Evolutionary conservation across 2,113 vertebrate species (phyloP).

Genomic region (Amphiprion ocellaris): DNA sequence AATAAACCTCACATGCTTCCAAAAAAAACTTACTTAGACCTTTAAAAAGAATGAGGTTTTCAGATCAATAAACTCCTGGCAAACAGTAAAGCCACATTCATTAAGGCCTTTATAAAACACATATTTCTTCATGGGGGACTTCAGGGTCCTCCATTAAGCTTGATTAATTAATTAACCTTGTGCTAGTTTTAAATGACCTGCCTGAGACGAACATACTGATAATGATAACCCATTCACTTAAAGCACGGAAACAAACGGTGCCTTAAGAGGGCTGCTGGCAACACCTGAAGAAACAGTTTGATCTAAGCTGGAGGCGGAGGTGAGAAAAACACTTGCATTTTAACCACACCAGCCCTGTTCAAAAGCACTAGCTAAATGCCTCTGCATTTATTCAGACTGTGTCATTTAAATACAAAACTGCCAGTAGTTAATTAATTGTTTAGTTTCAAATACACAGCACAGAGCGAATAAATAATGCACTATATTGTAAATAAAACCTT

Average conservation of each 20-base stretch:
- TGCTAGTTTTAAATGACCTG: constrained; percentile 68
- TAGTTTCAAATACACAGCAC: too few relatives aligned
- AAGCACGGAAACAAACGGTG: constrained; percentile 44
- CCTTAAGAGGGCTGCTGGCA: constrained; percentile 66
- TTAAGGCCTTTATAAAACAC: constrained; percentile 72
- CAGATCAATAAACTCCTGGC: constrained; percentile 75
- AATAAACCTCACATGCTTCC: not conserved
- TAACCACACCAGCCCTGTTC: constrained; percentile 8
- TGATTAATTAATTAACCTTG: constrained; percentile 78
- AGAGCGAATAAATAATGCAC: too few relatives aligned
- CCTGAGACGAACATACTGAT: constrained; percentile 61
- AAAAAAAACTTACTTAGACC: constrained; percentile 36
- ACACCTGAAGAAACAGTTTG: constrained; percentile 43
- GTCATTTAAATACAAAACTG: not conserved
- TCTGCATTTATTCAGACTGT: not conserved
- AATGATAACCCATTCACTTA: constrained; percentile 66
- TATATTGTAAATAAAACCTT: too few relatives aligned
- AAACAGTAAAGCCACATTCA: constrained; percentile 62
- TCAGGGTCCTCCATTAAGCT: constrained; percentile 72
- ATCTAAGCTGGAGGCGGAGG: constrained; percentile 9
- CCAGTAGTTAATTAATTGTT: not conserved
- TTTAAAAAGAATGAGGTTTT: constrained; percentile 63
- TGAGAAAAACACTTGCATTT: constrained; percentile 36
- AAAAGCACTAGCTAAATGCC: not conserved
- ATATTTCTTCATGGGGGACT: constrained; percentile 66